Conservation (phyloP, 1,140 invertebrate species). For the Drosophila ohnishii region DNA sequence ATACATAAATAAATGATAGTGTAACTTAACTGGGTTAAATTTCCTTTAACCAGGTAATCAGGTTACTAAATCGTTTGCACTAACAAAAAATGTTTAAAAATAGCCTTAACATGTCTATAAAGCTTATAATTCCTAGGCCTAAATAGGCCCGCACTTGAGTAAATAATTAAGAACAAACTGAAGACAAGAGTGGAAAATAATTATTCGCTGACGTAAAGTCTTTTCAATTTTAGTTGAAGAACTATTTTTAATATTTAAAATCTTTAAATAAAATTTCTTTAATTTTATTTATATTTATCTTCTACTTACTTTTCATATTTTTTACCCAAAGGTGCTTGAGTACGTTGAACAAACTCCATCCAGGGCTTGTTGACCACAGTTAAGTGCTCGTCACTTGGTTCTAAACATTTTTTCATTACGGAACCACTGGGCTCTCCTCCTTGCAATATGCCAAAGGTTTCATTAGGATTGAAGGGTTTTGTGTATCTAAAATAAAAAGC, state of each 20-base stretch:
- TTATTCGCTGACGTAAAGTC: background rate
- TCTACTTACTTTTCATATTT: conserved; percentile 49
- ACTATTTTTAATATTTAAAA: background rate
- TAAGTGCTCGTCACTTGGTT: conserved; percentile 50
- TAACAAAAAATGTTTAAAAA: background rate
- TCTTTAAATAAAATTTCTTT: background rate
- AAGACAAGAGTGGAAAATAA: background rate
- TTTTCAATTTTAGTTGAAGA: background rate
- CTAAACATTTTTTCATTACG: conserved; percentile 52
- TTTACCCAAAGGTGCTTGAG: conserved; percentile 44
- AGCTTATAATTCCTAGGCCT: background rate
- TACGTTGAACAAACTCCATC: conserved; percentile 62
- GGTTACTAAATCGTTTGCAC: background rate
- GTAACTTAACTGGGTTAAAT: background rate
- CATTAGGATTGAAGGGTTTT: conserved; percentile 27
- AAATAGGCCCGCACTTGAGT: conserved; percentile 1
- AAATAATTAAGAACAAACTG: conserved; percentile 9
- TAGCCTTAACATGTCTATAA: background rate
- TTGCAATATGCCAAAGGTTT: conserved; percentile 29
- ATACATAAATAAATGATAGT: background rate
- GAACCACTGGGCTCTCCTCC: conserved; percentile 38
- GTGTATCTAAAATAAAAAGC: conserved; percentile 39
- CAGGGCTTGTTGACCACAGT: conserved; percentile 60
- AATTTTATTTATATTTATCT: background rate
- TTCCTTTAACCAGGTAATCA: background rate